phyloP scores from a whole-genome alignment of 2,888 invertebrate genomes.

The Pharmacophagus antenor region DNA sequence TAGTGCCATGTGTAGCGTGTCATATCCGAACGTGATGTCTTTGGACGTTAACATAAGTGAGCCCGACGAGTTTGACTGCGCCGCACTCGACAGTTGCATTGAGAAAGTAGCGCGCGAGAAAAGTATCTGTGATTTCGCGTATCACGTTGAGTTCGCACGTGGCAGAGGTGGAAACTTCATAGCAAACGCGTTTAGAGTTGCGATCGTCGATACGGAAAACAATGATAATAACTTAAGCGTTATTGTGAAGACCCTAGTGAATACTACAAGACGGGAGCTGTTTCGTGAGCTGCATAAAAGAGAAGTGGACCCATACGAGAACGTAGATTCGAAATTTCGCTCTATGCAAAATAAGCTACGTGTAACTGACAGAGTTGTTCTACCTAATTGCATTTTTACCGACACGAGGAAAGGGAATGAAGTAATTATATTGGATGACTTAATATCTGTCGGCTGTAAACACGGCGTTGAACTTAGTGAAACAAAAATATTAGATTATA shows the following conservation, averaged over 20 bases:
- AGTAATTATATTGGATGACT: conserved; percentile 64
- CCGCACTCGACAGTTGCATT: conserved; percentile 59
- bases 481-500: conserved; percentile 48
- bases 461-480: conserved; percentile 48
- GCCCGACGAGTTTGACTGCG: conserved; percentile 66
- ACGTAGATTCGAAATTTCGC: conserved; percentile 51
- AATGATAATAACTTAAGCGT: conserved; percentile 46
- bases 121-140: conserved; percentile 55
- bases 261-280: conserved; percentile 59
- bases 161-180: conserved; percentile 62
- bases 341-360: conserved; percentile 48
- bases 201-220: conserved; percentile 49
- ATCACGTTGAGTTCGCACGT: conserved; percentile 62
- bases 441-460: conserved; percentile 51
- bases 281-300: conserved; percentile 63
- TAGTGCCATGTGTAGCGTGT: conserved; percentile 26
- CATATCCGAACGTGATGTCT: conserved; percentile 50
- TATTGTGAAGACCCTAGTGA: conserved; percentile 66
- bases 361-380: conserved; percentile 42
- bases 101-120: conserved; percentile 50
- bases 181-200: conserved; percentile 65
- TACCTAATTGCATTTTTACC: conserved; percentile 55
- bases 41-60: conserved; percentile 72
- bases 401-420: conserved; percentile 53
- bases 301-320: conserved; percentile 58